phyloP scores from a whole-genome alignment of 2,113 vertebrate species.

The Sturnus vulgaris region DNA sequence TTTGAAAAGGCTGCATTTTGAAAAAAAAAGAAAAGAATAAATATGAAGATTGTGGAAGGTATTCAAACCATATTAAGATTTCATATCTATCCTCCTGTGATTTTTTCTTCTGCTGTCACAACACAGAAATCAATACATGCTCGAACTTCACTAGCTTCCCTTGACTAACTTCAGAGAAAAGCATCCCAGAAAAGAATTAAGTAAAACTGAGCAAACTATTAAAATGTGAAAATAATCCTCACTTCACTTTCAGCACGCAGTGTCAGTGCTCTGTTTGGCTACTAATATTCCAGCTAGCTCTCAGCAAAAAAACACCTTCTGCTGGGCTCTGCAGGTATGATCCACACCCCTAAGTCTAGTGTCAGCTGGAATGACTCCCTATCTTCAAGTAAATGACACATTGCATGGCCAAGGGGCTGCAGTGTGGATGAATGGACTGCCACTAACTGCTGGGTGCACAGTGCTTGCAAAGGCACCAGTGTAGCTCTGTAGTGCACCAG shows the following conservation, averaged over 20 bases:
- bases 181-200: background rate
- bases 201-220: background rate
- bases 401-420: background rate
- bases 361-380: background rate
- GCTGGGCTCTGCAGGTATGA: background rate
- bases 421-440: background rate
- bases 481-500: background rate
- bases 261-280: background rate
- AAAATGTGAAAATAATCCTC: background rate
- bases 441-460: background rate
- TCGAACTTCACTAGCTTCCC: background rate
- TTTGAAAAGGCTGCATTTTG: background rate
- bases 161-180: background rate
- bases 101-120: background rate
- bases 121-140: background rate
- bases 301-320: background rate
- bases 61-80: background rate
- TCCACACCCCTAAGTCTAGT: background rate
- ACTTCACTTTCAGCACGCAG: background rate
- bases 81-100: background rate
- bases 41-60: background rate
- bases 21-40: background rate
- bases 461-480: background rate
- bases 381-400: background rate
- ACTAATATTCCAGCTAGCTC: background rate